Evolutionary conservation across 2,888 invertebrate genomes (phyloP), one percentile per base, ranked within the genome.

Genomic region (Agonum fuliginosum): DNA sequence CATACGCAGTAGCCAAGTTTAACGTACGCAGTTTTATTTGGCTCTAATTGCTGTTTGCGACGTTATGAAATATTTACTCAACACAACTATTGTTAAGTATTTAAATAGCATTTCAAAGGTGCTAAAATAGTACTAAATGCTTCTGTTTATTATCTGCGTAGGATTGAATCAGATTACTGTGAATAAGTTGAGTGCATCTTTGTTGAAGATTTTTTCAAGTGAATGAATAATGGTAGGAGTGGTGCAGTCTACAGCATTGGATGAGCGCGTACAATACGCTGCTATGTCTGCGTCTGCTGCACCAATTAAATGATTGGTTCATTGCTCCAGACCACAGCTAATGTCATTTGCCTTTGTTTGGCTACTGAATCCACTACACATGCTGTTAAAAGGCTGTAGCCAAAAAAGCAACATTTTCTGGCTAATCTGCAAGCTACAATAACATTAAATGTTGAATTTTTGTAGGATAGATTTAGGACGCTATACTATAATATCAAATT

Each of bases 301-400:
- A 37, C 48, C 72, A 72, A 72, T 72, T 72, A 72, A 72, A 72
- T 72, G 51, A 72, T 72, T 71, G 71, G 24, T 67, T 67, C 67
- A 67, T 41, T 67, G 67, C 67, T 67, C 67, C n/a, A 67, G 6
- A 41, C 0, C 37, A 19, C n/a, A 34, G 30, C 65, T 65, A 65
- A 37, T 65, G 34, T 19, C 34, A 65, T 65, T 41, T 67, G 67
- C 67, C 41, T 67, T 67, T 67, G 67, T 67, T 22, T 54, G 65
- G 19, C 22, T 37, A 67, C 67, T 19, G 67, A 37, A 67, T 67
- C 12, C 12, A n/a, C 17, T 34, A 5, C 12, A 34, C 72, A 72
- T 72, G 54, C 72, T 67, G 37, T 67, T 41, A n/a, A n/a, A n/a
- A n/a, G n/a, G n/a, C n/a, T n/a, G n/a, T n/a, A n/a, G n/a, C n/a